Evolutionary conservation across 1,140 invertebrate genomes (phyloP).

Genomic region (Monochamus saltuarius): DNA sequence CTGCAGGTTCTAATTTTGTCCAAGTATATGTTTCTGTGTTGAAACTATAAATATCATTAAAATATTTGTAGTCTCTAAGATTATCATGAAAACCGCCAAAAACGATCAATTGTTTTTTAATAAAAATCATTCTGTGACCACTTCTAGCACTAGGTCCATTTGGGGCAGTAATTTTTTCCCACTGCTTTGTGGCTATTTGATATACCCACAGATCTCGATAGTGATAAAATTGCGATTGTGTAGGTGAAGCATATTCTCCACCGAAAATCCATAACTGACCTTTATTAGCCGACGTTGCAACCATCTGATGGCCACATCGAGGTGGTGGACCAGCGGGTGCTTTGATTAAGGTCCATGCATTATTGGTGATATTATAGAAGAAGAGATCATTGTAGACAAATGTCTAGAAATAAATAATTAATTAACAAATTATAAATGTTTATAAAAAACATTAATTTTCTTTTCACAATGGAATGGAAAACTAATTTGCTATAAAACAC

Average conservation of each 20-base stretch:
- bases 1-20: conserved; percentile 70
- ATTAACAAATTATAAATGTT: too few species aligned
- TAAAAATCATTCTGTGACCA: conserved; percentile 83
- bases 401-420: conserved; percentile 63
- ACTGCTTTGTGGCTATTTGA: conserved; percentile 69
- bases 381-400: conserved; percentile 82
- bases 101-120: conserved; percentile 78
- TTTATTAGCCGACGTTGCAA: conserved; percentile 68
- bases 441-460: too few species aligned
- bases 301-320: conserved; percentile 83
- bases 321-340: conserved; percentile 81
- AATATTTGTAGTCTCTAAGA: conserved; percentile 83
- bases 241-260: conserved; percentile 88
- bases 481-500: too few species aligned
- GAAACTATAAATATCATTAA: conserved; percentile 85
- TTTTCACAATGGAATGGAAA: too few species aligned
- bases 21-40: conserved; percentile 79
- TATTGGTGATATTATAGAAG: conserved; percentile 79
- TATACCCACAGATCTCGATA: conserved; percentile 92
- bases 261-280: conserved; percentile 87
- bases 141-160: conserved; percentile 82
- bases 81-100: conserved; percentile 95
- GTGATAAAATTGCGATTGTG: conserved; percentile 91
- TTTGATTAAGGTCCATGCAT: conserved; percentile 78
- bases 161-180: conserved; percentile 76